Conservation (phyloP, 2,797 vertebrate species). For the Australoheros facetus region DNA sequence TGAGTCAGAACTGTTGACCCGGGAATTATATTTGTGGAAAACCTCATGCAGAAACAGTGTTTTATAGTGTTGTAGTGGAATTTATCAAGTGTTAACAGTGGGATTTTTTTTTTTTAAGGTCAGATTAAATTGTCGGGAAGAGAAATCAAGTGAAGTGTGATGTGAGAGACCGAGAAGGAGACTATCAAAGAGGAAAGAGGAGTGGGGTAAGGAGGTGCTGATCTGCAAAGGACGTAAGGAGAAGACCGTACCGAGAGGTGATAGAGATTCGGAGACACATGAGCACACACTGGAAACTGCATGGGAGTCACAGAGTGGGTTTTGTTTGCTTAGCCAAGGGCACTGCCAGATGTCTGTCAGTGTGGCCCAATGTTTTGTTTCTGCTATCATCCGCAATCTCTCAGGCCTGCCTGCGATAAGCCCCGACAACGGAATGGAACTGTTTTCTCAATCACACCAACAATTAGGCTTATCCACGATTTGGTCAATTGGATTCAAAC, state of each 20-base stretch:
- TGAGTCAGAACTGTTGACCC: conserved; percentile 61
- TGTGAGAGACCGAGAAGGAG: neutral
- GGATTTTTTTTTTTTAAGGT: conserved; percentile 42
- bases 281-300: conserved; percentile 47
- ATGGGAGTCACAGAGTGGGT: conserved; percentile 52
- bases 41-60: conserved; percentile 52
- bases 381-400: conserved; percentile 70
- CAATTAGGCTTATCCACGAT: conserved; percentile 77
- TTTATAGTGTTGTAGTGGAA: conserved; percentile 65
- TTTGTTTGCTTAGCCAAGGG: conserved; percentile 61
- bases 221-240: conserved; percentile 31
- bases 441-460: conserved; percentile 70
- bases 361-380: conserved; percentile 62
- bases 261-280: conserved; percentile 40
- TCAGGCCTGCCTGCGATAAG: conserved; percentile 66
- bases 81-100: conserved; percentile 58
- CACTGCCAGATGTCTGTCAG: conserved; percentile 77
- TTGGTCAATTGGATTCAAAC: conserved; percentile 71
- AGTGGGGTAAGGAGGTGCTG: neutral
- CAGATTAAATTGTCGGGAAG: conserved; percentile 12
- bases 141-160: conserved; percentile 4
- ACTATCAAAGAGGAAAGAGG: conserved; percentile 18
- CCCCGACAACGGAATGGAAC: conserved; percentile 57
- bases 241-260: conserved; percentile 36
- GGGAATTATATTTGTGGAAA: conserved; percentile 55